Base-by-base conservation (phyloP, 2,888 invertebrate species). In the Eupithecia subfuscata region DNA sequence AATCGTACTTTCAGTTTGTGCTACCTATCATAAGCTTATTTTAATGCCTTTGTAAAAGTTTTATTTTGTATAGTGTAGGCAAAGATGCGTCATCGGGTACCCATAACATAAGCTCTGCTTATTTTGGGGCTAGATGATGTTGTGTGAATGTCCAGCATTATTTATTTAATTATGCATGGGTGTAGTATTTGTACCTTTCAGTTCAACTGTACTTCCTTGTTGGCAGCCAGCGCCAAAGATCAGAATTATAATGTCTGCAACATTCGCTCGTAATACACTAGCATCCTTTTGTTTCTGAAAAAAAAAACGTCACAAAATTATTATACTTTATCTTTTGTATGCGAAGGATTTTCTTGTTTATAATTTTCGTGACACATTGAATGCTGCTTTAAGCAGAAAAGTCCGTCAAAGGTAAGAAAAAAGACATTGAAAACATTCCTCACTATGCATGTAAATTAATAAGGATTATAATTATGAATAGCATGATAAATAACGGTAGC, bases 171-270 rank as follows among this genome's bases (percentile, higher is more conserved):
- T 18, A 48, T 52, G 52, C 52, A 52, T n/a, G 12, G 0, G 22
- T 7, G 52, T 52, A 9, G 56, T 56, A 52, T 52, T 52, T 4
- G 16, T 67, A 94, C 95, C 93, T 92, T 93, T 94, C 9, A 95
- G 83, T 80, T 94, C 94, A 34, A 90, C 90, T 56, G 90, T 87
- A 79, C 92, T 94, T 75, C 96, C 96, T 94, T 96, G 96, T 85
- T 96, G 96, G 79, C 96, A 96, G 22, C 96, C 91, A 12, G 96
- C 96, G 5, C 96, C 96, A 78, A 96, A 90, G 65, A 96, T 92
- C 69, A 96, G 89, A 68, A 96, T 84, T 7, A 95, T 84, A 25
- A 96, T 90, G 81, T 96, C 96, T 65, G 92, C 85, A 37, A 90
- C 73, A 69, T 94, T 88, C 0, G 95, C 91, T 77, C 91, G 89